phyloP scores from a whole-genome alignment of 1,140 invertebrate genomes.

The Sweltsa coloradensis region DNA sequence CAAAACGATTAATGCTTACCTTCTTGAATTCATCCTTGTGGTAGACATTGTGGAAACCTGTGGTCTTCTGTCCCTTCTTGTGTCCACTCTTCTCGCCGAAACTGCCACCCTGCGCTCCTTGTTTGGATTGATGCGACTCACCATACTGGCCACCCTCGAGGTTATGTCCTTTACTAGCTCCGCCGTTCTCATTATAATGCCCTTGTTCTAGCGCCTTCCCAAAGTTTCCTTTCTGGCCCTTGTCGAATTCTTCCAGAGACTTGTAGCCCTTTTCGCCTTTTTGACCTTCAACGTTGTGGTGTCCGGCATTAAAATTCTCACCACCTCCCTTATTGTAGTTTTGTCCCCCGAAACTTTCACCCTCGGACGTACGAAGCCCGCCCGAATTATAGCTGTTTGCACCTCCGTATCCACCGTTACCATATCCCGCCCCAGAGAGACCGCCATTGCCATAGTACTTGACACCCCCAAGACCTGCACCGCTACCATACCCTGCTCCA shows the following conservation, averaged over 20 bases:
- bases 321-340: constrained; percentile 13
- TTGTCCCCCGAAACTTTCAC: constrained; percentile 1
- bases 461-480: too few relatives aligned
- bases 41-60: constrained; percentile 56
- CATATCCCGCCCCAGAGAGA: neutral
- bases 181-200: constrained; percentile 28
- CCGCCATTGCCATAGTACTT: too few relatives aligned
- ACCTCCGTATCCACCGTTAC: neutral
- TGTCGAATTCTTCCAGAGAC: constrained; percentile 23
- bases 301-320: constrained; percentile 4
- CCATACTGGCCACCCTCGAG: constrained; percentile 31
- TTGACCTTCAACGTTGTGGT: constrained; percentile 5
- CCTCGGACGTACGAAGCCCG: neutral
- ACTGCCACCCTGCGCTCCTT: constrained; percentile 28
- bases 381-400: neutral
- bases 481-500: too few relatives aligned
- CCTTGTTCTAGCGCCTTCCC: constrained; percentile 27
- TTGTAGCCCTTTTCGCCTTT: constrained; percentile 16
- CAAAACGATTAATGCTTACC: too few relatives aligned
- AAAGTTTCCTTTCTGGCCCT: constrained; percentile 27
- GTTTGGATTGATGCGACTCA: constrained; percentile 29
- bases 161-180: constrained; percentile 26
- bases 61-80: constrained; percentile 54
- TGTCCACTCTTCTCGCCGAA: constrained; percentile 30
- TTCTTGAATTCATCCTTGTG: constrained; percentile 63